Base-by-base conservation (phyloP, 2,888 invertebrate genomes). In the Lamellibrachia columna region DNA sequence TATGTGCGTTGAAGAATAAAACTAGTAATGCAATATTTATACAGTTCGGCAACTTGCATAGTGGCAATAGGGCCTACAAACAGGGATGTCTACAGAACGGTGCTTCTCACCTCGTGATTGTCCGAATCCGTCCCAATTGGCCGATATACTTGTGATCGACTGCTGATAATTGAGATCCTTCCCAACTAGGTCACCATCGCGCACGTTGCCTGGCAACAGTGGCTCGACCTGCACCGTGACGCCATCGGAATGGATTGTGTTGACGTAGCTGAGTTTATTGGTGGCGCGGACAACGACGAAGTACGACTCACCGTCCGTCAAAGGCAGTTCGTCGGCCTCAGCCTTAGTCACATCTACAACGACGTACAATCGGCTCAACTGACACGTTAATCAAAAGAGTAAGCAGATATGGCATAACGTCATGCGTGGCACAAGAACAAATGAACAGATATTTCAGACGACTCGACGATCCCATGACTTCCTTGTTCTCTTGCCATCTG, bases 91-190 rank as follows among this genome's bases (percentile, higher is more conserved):
- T 55, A 2, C 55, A 55, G 3, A 55, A 55, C 75, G 22, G 22
- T 75, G 15, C 15, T n/a, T 75, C 15, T 11, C 75, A 22, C 15
- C 15, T 75, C 22, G 15, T 6, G 75, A 2, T 4, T 28, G 53
- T 90, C 95, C 95, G 93, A 95, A 95, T 4, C 95, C 95, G 40
- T 94, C 93, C 95, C 95, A 95, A 94, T 95, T 95, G 52, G 95
- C 95, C n/a, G 94, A 94, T 7, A 95, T 93, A 53, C 93, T 94
- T 11, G 92, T 93, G 28, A 92, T 93, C 2, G 94, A 94, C 28
- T 94, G 93, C 91, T 94, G 93, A 52, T 94, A 94, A 55, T 93
- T 93, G 8, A 95, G 93, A 92, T 95, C 95, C 91, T 93, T 94
- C 11, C 95, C 95, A 7, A 93, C 91, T 1, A 95, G 92, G 91